Conservation (phyloP, 2,888 invertebrate species). For the Hyposoter didymator region DNA sequence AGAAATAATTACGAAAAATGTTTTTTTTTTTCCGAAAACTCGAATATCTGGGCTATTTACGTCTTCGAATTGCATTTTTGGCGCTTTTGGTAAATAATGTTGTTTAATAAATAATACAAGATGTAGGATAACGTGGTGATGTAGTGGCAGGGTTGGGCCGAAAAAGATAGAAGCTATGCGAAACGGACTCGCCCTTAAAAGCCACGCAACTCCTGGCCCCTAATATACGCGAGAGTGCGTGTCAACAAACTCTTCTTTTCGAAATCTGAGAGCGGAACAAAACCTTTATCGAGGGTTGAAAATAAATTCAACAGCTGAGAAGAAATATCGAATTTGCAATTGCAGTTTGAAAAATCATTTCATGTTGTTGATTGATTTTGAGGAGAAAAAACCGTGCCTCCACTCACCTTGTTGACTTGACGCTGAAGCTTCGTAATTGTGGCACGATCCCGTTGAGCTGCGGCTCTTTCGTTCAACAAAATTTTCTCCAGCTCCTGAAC, state of each 20-base stretch:
- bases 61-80: not conserved
- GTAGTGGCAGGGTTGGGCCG: slow-evolving; percentile 27
- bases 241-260: not conserved
- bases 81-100: slow-evolving; percentile 11
- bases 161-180: slow-evolving; percentile 20
- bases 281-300: not conserved
- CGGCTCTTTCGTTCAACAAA: slow-evolving; percentile 78
- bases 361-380: not conserved
- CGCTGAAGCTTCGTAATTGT: slow-evolving; percentile 81
- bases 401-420: slow-evolving; percentile 80
- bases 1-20: not conserved
- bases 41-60: too few relatives aligned
- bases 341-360: not conserved
- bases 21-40: not conserved
- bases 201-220: slow-evolving; percentile 36
- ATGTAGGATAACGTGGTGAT: slow-evolving; percentile 32
- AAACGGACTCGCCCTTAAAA: slow-evolving; percentile 37
- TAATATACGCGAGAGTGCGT: slow-evolving; percentile 5
- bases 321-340: not conserved
- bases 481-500: slow-evolving; percentile 80
- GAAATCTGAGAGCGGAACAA: not conserved
- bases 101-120: slow-evolving; percentile 27
- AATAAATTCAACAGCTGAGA: not conserved
- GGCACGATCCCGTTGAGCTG: slow-evolving; percentile 80
- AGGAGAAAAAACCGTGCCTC: not conserved